Evolutionary conservation across 2,888 invertebrate genomes (phyloP), one percentile per base, ranked within the genome.

Genomic region (Caenorhabditis sulstoni): DNA sequence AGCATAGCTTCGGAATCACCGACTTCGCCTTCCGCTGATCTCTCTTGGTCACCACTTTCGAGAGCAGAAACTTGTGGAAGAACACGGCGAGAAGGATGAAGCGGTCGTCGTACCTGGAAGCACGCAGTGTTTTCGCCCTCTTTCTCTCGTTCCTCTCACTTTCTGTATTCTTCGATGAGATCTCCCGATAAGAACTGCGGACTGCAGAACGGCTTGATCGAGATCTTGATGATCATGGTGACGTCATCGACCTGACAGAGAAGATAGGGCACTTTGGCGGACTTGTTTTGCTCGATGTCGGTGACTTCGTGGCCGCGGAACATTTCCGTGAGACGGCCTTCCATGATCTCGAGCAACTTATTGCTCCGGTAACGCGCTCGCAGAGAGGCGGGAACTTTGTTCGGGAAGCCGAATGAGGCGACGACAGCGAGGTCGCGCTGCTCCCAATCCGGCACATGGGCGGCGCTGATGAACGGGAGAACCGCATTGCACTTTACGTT

Each of bases 151-250:
- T 16, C n/a, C 47, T 8, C 1, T 47, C 9, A 68, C 68, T 9
- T 61, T 55, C 22, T 52, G 22, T 70, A 61, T 12, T 12, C 37
- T 3, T 61, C 55, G 16, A 70, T 18, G 1, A 70, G 53, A 44
- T 71, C 62, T n/a, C 49, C 57, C 18, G 73, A 35, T 50, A 65
- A 23, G 18, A 35, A 73, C 37, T 64, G 64, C 9, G 49, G 44
- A 3, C 65, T 22, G 37, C 35, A 29, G 58, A 73, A 73, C n/a
- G 73, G 73, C 35, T 73, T 73, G 3, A 73, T 35, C 3, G 73
- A 73, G 35, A 73, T 65, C 41, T 35, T 47, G 52, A 73, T 58
- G 9, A 58, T 65, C 1, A 73, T 58, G 22, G 35, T 65, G 44
- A 65, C 64, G 18, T 45, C 52, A 44, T 65, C 58, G 7, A 73